phyloP scores from a whole-genome alignment of 2,113 vertebrate species.

The Phyllostomus discolor region DNA sequence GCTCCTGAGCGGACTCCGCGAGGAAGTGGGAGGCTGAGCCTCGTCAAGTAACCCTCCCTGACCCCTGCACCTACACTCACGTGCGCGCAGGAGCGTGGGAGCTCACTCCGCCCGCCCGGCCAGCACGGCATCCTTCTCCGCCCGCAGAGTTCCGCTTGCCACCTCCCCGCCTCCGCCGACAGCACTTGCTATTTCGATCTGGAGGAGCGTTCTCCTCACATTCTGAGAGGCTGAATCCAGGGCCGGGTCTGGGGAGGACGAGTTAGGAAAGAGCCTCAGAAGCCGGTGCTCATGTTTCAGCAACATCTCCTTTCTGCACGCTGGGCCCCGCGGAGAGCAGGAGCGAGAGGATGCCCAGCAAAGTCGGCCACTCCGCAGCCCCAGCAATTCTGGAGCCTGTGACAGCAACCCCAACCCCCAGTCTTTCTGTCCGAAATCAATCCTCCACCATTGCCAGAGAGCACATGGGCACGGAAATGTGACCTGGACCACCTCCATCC shows the following conservation, averaged over 20 bases:
- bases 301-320: neutral
- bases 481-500: neutral
- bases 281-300: neutral
- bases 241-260: neutral
- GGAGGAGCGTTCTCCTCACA: neutral
- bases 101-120: too few species aligned
- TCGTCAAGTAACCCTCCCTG: neutral
- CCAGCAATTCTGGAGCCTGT: neutral
- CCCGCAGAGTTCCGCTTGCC: accelerated
- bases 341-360: neutral
- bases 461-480: neutral
- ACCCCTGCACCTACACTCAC: neutral
- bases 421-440: neutral
- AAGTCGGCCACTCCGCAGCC: neutral
- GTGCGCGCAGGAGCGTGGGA: neutral
- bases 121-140: neutral
- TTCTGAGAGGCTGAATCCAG: neutral
- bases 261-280: neutral
- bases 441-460: neutral
- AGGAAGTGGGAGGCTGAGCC: neutral
- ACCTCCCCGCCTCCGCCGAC: neutral
- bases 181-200: neutral
- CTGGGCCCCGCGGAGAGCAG: neutral
- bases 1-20: neutral
- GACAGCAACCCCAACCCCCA: neutral